Conservation (phyloP, 2,797 vertebrate species). For the Gymnothorax reevesii region DNA sequence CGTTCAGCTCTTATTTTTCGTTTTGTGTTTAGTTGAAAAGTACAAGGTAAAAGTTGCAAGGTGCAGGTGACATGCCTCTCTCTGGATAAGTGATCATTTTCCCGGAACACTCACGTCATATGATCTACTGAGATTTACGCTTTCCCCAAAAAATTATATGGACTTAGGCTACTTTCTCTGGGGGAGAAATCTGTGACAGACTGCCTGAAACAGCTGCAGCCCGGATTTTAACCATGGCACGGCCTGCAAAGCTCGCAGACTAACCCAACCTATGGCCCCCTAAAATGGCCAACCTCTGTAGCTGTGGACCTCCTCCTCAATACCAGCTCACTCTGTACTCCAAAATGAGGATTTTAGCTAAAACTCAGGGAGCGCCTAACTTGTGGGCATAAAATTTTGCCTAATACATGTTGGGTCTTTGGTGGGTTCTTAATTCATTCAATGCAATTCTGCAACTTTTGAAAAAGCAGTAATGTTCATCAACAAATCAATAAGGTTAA, state of each 20-base stretch:
- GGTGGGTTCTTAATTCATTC: neutral
- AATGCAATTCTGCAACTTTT: neutral
- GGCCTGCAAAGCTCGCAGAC: neutral
- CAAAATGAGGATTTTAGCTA: neutral
- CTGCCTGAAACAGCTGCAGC: neutral
- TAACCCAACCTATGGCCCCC: neutral
- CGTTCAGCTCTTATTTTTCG: constrained; percentile 55
- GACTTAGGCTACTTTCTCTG: neutral
- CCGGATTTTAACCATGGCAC: neutral
- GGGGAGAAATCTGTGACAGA: neutral
- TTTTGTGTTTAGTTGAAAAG: constrained; percentile 48
- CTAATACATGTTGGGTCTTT: neutral
- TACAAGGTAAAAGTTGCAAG: constrained; percentile 47
- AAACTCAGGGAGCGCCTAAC: neutral
- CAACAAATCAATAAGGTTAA: neutral
- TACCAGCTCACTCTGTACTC: neutral
- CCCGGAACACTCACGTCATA: constrained; percentile 26
- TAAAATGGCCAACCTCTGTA: neutral
- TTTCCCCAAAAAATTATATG: neutral
- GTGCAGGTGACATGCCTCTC: constrained; percentile 29
- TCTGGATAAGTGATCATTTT: constrained; percentile 14
- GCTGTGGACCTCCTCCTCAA: neutral
- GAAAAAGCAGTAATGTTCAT: neutral
- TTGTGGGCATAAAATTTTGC: neutral
- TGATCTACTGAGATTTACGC: neutral